These are phyloP conservation scores for Brassicogethes aeneus DNA, from an alignment of 2,888 invertebrate genomes.

Conservation along the genomic window DNA sequence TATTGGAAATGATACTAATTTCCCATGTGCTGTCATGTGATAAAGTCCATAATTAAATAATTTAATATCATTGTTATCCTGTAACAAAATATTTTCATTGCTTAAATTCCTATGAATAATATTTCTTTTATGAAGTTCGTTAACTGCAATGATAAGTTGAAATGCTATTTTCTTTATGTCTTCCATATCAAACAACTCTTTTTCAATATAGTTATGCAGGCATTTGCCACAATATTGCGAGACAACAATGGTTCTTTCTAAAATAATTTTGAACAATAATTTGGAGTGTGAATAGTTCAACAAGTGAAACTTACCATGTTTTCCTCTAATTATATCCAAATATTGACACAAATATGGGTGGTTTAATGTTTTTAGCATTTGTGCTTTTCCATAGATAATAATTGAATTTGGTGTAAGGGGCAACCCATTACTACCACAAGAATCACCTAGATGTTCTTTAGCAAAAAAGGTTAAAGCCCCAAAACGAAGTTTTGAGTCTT, in stretches of 20 bases:
- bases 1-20: conserved; percentile 83
- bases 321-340: conserved; percentile 83
- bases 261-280: conserved; percentile 23
- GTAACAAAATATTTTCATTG: conserved; percentile 73
- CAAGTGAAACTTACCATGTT: conserved; percentile 64
- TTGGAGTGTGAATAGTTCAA: not conserved
- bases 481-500: conserved; percentile 49
- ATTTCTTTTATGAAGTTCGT: conserved; percentile 60
- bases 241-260: conserved; percentile 75
- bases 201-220: conserved; percentile 45
- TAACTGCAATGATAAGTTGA: conserved; percentile 65
- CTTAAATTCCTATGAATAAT: conserved; percentile 75
- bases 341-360: conserved; percentile 83
- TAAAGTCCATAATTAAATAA: conserved; percentile 90
- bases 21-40: conserved; percentile 81
- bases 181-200: conserved; percentile 39
- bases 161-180: conserved; percentile 57
- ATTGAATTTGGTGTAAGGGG: conserved; percentile 96
- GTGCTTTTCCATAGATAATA: conserved; percentile 83
- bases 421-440: conserved; percentile 91
- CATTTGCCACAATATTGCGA: conserved; percentile 68
- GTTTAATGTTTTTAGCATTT: conserved; percentile 66
- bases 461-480: conserved; percentile 91
- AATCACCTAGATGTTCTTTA: conserved; percentile 78
- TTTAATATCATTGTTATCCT: conserved; percentile 64